Percentiles rank a stretch among this genome's conserved stretches.
Conservation (phyloP, 2,888 invertebrate species). For the Dolichopus griseipennis region DNA sequence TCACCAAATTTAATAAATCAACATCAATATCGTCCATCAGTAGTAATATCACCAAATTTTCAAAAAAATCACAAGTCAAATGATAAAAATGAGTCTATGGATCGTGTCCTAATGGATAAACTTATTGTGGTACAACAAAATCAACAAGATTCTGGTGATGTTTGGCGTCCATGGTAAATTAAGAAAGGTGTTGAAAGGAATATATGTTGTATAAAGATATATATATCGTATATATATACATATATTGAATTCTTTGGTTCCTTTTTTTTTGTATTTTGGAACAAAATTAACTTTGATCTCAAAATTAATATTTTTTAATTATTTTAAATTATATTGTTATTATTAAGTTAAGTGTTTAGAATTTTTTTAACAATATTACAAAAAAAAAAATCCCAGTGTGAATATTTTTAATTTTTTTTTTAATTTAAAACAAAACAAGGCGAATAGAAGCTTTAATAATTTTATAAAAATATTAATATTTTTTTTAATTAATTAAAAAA, state of each 20-base stretch:
- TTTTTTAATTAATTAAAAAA: too few relatives aligned
- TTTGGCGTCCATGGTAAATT: conserved; percentile 28
- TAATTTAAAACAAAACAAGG: neutral
- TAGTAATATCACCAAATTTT: neutral
- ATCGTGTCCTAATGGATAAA: conserved; percentile 2
- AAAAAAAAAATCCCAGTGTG: neutral
- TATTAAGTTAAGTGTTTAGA: neutral
- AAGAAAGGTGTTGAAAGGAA: too few relatives aligned
- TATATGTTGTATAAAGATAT: too few relatives aligned
- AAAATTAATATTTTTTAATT: neutral
- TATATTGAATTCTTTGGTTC: neutral
- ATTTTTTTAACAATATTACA: too few relatives aligned
- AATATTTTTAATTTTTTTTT: conserved; percentile 7
- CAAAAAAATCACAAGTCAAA: neutral
- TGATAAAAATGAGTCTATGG: conserved; percentile 8
- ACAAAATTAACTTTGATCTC: neutral
- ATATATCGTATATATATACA: too few relatives aligned
- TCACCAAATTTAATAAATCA: neutral
- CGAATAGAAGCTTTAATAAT: neutral
- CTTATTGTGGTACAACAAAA: conserved; percentile 8
- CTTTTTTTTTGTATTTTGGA: neutral
- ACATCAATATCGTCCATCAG: neutral
- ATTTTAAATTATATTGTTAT: neutral
- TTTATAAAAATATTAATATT: neutral
- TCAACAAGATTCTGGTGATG: conserved; percentile 18